phyloP scores from a whole-genome alignment of 2,113 vertebrate genomes.

The Pungitius pungitius region DNA sequence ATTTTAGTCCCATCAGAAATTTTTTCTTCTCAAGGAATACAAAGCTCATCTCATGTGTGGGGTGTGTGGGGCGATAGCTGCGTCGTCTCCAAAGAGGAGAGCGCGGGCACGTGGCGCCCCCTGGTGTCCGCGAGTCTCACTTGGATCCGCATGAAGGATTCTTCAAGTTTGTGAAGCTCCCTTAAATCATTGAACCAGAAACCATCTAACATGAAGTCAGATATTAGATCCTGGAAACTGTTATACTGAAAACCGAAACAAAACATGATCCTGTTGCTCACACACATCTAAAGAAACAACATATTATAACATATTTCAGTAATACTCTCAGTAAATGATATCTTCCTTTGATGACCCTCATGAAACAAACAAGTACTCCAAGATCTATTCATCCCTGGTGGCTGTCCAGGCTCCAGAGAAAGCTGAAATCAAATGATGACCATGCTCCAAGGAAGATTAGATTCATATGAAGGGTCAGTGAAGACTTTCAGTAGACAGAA shows the following conservation, averaged over 20 bases:
- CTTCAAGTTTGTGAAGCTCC: background rate
- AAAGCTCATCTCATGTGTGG: constrained; percentile 5
- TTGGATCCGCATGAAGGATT: background rate
- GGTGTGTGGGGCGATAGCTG: background rate
- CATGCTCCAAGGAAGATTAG: too few species aligned
- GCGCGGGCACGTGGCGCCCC: constrained; percentile 36
- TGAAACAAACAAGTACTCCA: too few species aligned
- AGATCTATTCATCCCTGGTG: background rate
- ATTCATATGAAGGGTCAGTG: background rate
- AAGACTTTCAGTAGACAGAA: constrained; percentile 32
- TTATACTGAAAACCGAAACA: background rate
- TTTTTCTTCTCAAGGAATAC: constrained; percentile 17
- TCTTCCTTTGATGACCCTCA: background rate
- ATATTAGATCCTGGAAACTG: background rate
- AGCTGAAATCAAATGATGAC: too few species aligned
- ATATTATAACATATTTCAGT: background rate
- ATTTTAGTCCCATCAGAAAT: constrained; percentile 22
- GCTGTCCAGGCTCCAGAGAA: too few species aligned
- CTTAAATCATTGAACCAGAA: background rate
- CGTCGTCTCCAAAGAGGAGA: background rate
- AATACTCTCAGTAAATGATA: background rate
- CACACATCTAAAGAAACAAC: background rate
- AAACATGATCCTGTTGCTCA: background rate
- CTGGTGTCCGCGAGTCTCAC: constrained; percentile 35
- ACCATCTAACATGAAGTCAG: background rate